A percentile compares a stretch with the other conserved stretches of the same genome.
These are phyloP conservation scores for Pinctada fucata DNA, from an alignment of 2,888 invertebrate genomes.

Conservation along the genomic window DNA sequence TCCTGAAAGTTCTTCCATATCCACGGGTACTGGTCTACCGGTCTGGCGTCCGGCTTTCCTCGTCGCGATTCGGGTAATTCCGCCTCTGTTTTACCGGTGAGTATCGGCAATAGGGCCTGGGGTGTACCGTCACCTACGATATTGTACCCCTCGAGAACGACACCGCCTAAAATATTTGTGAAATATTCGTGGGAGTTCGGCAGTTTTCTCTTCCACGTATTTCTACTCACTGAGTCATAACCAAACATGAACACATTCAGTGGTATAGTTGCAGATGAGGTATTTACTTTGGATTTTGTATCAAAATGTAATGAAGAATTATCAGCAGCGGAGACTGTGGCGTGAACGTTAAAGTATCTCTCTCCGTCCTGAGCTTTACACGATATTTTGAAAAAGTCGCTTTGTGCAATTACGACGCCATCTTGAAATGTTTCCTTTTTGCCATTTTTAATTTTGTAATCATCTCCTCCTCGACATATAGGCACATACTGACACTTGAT, in stretches of 20 bases:
- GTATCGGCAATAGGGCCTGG: conserved; percentile 88
- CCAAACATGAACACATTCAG: conserved; percentile 90
- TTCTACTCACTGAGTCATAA: conserved; percentile 91
- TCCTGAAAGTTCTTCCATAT: conserved; percentile 88
- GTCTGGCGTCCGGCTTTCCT: conserved; percentile 82
- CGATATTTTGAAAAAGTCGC: conserved; percentile 71
- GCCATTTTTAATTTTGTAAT: conserved; percentile 56
- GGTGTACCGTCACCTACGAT: conserved; percentile 78
- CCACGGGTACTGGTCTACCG: conserved; percentile 86
- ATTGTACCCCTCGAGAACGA: conserved; percentile 83
- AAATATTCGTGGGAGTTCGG: conserved; percentile 72
- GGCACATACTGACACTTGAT: conserved; percentile 81
- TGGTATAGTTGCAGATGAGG: conserved; percentile 15
- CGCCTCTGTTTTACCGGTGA: conserved; percentile 88
- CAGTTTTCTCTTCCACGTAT: conserved; percentile 79
- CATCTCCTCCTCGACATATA: conserved; percentile 68
- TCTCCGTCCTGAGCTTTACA: conserved; percentile 64
- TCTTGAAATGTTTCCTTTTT: conserved; percentile 38
- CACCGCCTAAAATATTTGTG: conserved; percentile 62
- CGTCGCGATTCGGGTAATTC: conserved; percentile 90
- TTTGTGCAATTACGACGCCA: background rate
- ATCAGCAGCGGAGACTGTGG: conserved; percentile 78
- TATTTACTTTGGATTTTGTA: conserved; percentile 24
- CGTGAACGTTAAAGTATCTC: conserved; percentile 84
- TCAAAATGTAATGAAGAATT: background rate